These are phyloP conservation scores for Temnothorax curvispinosus DNA, from an alignment of 1,140 invertebrate species.

Conservation along the genomic window DNA sequence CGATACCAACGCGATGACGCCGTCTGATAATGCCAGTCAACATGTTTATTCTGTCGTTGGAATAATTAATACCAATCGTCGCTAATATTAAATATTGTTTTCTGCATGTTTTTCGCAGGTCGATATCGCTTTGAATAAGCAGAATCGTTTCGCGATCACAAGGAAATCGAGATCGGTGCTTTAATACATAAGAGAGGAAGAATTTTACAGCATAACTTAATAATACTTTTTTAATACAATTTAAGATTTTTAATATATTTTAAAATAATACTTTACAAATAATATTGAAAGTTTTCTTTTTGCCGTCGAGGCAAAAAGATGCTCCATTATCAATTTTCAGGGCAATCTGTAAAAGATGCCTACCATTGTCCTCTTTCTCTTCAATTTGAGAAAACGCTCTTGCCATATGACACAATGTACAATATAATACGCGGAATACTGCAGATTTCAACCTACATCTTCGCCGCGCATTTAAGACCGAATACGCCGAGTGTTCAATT, in stretches of 20 bases:
- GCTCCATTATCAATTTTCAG: neutral
- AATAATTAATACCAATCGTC: constrained; percentile 23
- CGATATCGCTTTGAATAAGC: neutral
- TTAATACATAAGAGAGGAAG: neutral
- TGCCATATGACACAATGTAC: constrained; percentile 32
- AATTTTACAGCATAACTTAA: neutral
- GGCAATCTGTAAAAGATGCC: neutral
- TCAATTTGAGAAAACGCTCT: neutral
- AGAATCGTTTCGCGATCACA: neutral
- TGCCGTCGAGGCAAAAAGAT: neutral
- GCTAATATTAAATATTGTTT: neutral
- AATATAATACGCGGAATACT: constrained; percentile 23
- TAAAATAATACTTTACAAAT: neutral
- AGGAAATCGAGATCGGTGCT: neutral
- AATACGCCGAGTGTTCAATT: neutral
- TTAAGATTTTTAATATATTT: neutral
- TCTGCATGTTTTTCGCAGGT: neutral
- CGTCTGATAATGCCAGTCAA: neutral
- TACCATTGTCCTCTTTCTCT: neutral
- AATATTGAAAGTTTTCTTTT: neutral
- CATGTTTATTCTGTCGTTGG: constrained; percentile 2
- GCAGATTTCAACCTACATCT: constrained; percentile 7
- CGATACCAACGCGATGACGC: neutral
- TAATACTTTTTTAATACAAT: neutral
- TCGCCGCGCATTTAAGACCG: neutral